Evolutionary conservation across 2,113 vertebrate genomes (phyloP).

Genomic region (Cettia cetti): DNA sequence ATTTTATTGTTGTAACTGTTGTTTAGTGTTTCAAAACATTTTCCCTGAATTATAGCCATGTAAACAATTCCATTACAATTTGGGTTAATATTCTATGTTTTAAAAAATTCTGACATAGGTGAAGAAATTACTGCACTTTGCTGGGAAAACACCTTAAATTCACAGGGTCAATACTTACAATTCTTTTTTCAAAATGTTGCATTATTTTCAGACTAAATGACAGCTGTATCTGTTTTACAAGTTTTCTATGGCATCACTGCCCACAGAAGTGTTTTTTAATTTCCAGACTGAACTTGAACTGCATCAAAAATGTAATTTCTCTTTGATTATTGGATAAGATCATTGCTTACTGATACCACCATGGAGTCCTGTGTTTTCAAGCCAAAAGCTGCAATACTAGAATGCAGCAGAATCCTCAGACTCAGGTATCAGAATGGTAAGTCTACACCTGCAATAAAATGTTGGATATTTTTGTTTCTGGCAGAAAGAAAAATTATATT

Average conservation of each 20-base stretch:
- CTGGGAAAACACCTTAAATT: neutral
- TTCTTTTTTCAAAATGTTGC: neutral
- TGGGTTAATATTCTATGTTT: neutral
- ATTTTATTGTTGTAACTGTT: neutral
- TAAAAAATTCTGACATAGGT: neutral
- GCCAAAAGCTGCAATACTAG: neutral
- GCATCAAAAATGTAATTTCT: neutral
- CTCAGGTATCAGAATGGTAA: neutral
- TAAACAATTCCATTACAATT: neutral
- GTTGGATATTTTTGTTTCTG: neutral
- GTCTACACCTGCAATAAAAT: neutral
- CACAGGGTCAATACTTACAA: neutral
- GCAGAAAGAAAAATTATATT: neutral
- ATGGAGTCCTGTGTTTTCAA: neutral
- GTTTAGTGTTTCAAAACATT: neutral
- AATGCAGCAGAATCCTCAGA: neutral
- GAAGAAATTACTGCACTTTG: neutral
- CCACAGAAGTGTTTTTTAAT: neutral
- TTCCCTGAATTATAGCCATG: neutral
- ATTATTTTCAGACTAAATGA: neutral
- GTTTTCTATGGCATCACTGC: neutral
- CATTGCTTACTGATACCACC: neutral
- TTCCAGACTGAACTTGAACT: neutral
- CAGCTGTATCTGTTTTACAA: neutral
- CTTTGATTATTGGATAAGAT: neutral